Percentiles rank a stretch among this genome's conserved stretches.
Evolutionary conservation across 2,113 vertebrate species (phyloP).

Genomic region (Pampusana beccarii): DNA sequence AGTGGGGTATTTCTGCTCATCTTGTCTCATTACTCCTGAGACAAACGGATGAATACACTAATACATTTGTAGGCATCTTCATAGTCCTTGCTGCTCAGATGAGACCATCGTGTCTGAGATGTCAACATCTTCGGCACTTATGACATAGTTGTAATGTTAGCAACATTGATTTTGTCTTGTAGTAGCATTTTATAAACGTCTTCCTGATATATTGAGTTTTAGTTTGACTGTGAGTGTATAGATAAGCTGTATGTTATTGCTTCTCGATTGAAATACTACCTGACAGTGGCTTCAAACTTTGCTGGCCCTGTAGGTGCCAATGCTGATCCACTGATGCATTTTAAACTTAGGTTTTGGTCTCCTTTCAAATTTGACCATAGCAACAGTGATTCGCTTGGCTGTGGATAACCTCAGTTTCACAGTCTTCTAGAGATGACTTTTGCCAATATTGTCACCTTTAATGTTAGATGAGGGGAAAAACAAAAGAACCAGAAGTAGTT

Average conservation of each 20-base stretch:
- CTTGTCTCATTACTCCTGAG: conserved; percentile 57
- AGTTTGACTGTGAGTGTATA: background rate
- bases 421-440: background rate
- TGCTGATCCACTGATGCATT: background rate
- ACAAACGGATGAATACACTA: background rate
- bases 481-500: background rate
- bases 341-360: background rate
- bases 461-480: background rate
- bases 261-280: background rate
- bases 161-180: rapidly evolving
- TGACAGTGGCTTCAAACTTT: background rate
- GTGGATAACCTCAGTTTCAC: background rate
- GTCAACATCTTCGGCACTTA: background rate
- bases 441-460: background rate
- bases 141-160: rapidly evolving
- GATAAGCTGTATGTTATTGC: background rate
- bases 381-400: background rate
- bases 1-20: conserved; percentile 28
- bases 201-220: background rate
- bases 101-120: background rate
- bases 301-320: rapidly evolving
- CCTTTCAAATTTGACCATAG: background rate
- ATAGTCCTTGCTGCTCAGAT: background rate
- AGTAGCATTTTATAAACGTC: background rate
- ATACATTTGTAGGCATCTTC: conserved; percentile 5